Percentiles rank a stretch among this genome's conserved stretches.
phyloP scores from a whole-genome alignment of 1,140 invertebrate species.

The Hesperophylax magnus region DNA sequence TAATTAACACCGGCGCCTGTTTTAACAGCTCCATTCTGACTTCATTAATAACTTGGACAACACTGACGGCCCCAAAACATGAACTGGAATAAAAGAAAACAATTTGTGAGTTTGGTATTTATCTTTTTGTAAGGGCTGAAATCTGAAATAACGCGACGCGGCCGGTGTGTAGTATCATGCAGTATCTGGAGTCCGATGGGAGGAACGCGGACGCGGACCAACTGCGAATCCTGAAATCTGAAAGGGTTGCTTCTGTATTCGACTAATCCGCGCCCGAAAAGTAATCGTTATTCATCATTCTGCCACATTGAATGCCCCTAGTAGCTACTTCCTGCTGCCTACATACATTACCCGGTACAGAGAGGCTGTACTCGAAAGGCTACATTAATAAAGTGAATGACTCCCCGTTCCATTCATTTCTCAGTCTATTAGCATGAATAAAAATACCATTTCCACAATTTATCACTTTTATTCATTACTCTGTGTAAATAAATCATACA shows the following conservation, averaged over 20 bases:
- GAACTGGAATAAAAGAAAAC: conserved; percentile 20
- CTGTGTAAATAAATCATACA: not conserved
- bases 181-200: too few relatives aligned
- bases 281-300: conserved; percentile 26
- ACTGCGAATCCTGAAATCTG: not conserved
- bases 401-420: conserved; percentile 21
- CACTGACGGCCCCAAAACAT: not conserved
- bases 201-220: too few relatives aligned
- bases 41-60: conserved; percentile 11
- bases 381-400: conserved; percentile 32
- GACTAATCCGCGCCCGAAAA: conserved; percentile 12
- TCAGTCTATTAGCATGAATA: conserved; percentile 13
- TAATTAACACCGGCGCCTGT: not conserved
- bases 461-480: not conserved
- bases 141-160: not conserved
- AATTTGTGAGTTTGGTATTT: not conserved
- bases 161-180: not conserved
- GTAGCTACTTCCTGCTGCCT: not conserved
- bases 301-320: not conserved
- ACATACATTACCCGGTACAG: not conserved
- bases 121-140: conserved; percentile 13
- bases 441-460: conserved; percentile 8
- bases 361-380: not conserved
- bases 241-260: not conserved
- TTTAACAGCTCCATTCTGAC: not conserved